phyloP scores from a whole-genome alignment of 2,113 vertebrate species.

The Corythornis vintsioides region DNA sequence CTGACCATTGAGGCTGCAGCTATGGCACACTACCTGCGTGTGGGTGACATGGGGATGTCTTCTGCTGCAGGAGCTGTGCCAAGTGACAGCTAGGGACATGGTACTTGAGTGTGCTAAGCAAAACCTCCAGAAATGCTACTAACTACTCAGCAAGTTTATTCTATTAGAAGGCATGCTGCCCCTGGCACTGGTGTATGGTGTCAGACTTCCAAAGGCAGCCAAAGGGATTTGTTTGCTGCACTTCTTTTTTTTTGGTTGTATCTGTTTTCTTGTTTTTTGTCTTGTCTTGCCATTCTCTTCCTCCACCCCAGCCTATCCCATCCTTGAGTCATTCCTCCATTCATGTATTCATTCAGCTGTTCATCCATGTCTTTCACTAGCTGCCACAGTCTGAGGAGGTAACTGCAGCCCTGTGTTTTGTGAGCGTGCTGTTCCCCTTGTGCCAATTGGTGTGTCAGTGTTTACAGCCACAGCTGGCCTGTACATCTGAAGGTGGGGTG shows the following conservation, averaged over 20 bases:
- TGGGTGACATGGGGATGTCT: not conserved
- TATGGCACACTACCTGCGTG: not conserved
- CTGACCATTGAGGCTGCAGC: not conserved
- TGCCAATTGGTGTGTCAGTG: not conserved
- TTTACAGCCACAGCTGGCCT: slow-evolving; percentile 51
- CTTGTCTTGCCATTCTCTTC: not conserved
- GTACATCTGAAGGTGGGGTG: not conserved
- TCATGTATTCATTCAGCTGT: not conserved
- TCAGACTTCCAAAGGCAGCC: not conserved
- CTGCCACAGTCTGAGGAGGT: slow-evolving; percentile 83
- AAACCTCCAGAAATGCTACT: not conserved
- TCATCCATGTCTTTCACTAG: slow-evolving; percentile 65
- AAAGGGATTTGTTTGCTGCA: not conserved
- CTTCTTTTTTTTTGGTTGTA: not conserved
- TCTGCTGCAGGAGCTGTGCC: not conserved
- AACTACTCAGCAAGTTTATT: not conserved
- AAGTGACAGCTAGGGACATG: not conserved
- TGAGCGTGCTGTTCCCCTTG: not conserved
- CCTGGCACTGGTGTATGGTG: not conserved
- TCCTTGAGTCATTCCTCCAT: slow-evolving; percentile 26
- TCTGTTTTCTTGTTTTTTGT: not conserved
- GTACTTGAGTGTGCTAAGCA: not conserved
- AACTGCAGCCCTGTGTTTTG: slow-evolving; percentile 58
- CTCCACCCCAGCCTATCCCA: not conserved
- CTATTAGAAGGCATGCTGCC: not conserved